Evolutionary conservation across 1,140 invertebrate species (phyloP).

Genomic region (Halictus rubicundus): DNA sequence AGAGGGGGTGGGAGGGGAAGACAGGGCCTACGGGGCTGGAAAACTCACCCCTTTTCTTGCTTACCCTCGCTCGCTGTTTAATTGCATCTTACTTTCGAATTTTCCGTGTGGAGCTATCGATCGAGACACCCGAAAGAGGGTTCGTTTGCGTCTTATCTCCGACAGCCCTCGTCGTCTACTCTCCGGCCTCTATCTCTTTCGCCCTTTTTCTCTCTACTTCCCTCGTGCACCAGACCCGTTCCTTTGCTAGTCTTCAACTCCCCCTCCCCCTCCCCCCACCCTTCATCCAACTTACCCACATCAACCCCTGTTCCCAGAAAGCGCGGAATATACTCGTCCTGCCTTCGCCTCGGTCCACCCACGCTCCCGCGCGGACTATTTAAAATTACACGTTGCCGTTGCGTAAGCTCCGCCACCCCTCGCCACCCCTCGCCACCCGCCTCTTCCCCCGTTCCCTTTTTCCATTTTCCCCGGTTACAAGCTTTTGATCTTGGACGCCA

Average conservation of each 20-base stretch:
- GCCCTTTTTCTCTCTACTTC: constrained; percentile 43
- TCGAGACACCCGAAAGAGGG: constrained; percentile 76
- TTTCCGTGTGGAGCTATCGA: constrained; percentile 81
- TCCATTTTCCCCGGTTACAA: too few relatives aligned
- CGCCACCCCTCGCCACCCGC: neutral
- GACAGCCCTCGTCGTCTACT: constrained; percentile 71
- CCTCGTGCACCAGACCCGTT: constrained; percentile 40
- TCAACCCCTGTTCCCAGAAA: constrained; percentile 63
- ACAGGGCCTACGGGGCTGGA: constrained; percentile 70
- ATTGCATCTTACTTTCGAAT: constrained; percentile 82
- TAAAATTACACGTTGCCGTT: constrained; percentile 77
- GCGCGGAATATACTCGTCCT: constrained; percentile 51
- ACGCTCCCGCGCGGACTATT: constrained; percentile 75
- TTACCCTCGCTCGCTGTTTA: constrained; percentile 81
- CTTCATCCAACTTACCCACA: constrained; percentile 68
- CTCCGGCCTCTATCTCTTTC: constrained; percentile 65
- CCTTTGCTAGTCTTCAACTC: constrained; percentile 52
- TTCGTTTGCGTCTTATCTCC: constrained; percentile 82
- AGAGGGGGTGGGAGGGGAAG: constrained; percentile 17
- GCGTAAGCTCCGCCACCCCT: constrained; percentile 40
- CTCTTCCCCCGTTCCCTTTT: too few relatives aligned
- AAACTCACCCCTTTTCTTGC: constrained; percentile 81
- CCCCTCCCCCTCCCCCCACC: constrained; percentile 11
- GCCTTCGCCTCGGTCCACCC: constrained; percentile 46
- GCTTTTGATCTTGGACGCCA: too few relatives aligned